Conservation (phyloP, 2,888 invertebrate genomes). For the Agriopis leucophaearia region DNA sequence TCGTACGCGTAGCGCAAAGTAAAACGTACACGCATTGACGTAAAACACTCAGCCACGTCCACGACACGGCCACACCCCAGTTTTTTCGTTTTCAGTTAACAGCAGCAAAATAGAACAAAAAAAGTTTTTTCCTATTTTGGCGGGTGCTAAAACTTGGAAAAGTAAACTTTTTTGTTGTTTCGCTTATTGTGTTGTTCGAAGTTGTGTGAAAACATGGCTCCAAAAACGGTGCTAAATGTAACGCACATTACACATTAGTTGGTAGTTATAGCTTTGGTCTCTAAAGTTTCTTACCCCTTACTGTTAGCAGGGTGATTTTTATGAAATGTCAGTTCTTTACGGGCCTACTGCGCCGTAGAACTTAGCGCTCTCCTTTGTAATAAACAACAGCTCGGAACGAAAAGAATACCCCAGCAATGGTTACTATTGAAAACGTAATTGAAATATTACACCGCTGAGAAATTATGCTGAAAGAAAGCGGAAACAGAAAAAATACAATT, state of each 20-base stretch:
- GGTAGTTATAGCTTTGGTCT: no score
- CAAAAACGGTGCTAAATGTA: neutral
- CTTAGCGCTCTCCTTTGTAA: conserved; percentile 42
- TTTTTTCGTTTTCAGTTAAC: no score
- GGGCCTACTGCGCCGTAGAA: conserved; percentile 39
- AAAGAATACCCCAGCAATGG: conserved; percentile 36
- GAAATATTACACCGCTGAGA: conserved; percentile 36
- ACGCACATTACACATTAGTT: no score
- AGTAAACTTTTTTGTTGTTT: neutral
- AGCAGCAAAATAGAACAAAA: no score
- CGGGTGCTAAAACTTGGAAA: no score
- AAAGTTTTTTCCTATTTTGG: no score
- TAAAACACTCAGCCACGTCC: no score
- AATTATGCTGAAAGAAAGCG: conserved; percentile 29
- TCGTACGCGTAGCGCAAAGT: no score
- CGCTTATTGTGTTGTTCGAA: neutral
- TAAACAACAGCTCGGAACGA: conserved; percentile 41
- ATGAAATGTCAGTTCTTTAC: conserved; percentile 45
- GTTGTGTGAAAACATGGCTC: neutral
- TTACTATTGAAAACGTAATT: conserved; percentile 38
- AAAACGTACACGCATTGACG: no score
- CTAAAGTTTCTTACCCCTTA: neutral
- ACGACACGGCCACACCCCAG: no score
- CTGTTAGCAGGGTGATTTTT: conserved; percentile 16
- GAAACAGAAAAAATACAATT: conserved; percentile 18